Base-by-base conservation (phyloP, 1,140 invertebrate genomes). In the Antheraea pernyi region DNA sequence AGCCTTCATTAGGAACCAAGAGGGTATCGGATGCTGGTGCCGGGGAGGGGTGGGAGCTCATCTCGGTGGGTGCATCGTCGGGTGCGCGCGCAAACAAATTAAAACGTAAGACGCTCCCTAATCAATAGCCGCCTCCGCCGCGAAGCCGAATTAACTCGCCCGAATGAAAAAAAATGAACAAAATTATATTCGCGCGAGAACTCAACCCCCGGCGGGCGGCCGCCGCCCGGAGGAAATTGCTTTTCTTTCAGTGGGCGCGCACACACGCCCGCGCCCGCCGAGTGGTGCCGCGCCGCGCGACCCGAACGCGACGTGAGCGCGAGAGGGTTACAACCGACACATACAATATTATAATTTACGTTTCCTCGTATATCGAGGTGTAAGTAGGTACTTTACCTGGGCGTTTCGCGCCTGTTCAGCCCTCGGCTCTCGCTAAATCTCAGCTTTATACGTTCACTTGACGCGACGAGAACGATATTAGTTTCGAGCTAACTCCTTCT, bases 341-440 rank as follows among this genome's bases (percentile, higher is more conserved):
- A 89, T 86, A 88, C 86, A 85, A 91, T 91, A 91, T 91, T 91
- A 91, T 91, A 91, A 91, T 91, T 91, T 91, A 91, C 88, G 88
- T 91, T 88, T 86, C 81, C 81, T 82, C 89, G 89, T 91, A 91
- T 89, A 89, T 91, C 85, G 88, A 86, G 82, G 81, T 85, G 87
- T 90, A 90, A 91, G 89, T 89, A 91, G 88, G 87, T 84, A 82
- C 87, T 91, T 89, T 87, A 91, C 88, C 88, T 91, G 86, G 84
- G 84, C 85, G 85, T 81, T 88, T 86, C 84, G 83, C 88, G 85
- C 85, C 86, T 79, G 84, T 79, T 88, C 86, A 86, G 83, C 85
- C 88, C 85, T 84, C 85, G 81, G 82, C 83, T 85, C 82, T 79
- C 85, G 85, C 88, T 91, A 91, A 91, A 91, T 91, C 89, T 91